Evolutionary conservation across 2,888 invertebrate species (phyloP).

Genomic region (Stramonita haemastoma): DNA sequence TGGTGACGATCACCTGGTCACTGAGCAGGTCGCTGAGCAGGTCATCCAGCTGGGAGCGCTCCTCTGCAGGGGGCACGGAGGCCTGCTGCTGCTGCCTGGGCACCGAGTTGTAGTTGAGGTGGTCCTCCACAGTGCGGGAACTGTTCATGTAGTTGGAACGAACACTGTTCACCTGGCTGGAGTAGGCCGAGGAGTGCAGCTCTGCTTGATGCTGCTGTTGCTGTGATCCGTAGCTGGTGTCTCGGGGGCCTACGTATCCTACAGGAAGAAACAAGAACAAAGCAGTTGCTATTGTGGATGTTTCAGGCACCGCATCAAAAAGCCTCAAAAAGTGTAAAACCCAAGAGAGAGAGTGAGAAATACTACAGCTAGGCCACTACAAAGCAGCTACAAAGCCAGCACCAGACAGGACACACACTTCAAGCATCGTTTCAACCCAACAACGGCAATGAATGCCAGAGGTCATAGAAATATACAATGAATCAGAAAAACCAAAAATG

Average conservation of each 20-base stretch:
- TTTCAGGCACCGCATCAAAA: too few species aligned
- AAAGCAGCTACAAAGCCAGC: background rate
- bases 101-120: conserved; percentile 32
- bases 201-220: conserved; percentile 45
- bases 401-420: background rate
- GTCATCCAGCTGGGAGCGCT: conserved; percentile 74
- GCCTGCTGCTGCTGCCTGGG: conserved; percentile 27
- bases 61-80: conserved; percentile 62
- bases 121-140: conserved; percentile 16
- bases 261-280: background rate
- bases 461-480: too few species aligned
- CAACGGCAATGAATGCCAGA: too few species aligned
- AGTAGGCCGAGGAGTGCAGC: conserved; percentile 42
- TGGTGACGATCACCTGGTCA: conserved; percentile 63
- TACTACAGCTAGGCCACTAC: background rate
- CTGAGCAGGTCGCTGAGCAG: conserved; percentile 75
- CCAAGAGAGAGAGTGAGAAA: background rate
- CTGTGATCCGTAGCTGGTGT: conserved; percentile 48
- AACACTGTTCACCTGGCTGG: conserved; percentile 44
- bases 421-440: too few species aligned
- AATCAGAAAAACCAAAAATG: background rate
- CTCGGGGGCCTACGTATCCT: conserved; percentile 48
- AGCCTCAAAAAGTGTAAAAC: background rate
- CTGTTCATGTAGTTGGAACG: conserved; percentile 39
- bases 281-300: too few species aligned